Evolutionary conservation across 1,140 invertebrate species (phyloP).

Genomic region (Homarus americanus): DNA sequence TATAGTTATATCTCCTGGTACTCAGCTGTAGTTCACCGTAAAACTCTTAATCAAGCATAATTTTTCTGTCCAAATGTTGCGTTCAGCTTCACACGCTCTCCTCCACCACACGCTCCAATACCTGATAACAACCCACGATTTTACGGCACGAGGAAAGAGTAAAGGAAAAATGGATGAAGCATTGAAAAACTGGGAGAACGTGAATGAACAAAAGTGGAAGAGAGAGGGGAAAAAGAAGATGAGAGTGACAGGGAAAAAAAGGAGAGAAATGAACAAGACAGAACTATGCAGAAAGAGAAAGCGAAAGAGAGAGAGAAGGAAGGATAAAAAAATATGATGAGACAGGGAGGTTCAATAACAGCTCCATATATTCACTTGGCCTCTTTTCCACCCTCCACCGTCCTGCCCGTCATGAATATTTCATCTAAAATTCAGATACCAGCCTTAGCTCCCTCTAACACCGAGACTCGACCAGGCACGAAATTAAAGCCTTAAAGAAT

Average conservation of each 20-base stretch:
- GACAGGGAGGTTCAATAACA: background rate
- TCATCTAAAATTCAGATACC: background rate
- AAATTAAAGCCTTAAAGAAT: background rate
- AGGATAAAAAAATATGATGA: background rate
- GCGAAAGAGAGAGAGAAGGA: constrained; percentile 6
- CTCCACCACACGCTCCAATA: no score
- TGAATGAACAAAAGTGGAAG: background rate
- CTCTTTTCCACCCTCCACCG: background rate
- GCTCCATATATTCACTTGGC: background rate
- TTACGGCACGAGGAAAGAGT: no score
- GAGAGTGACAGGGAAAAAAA: no score
- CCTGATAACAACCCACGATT: no score
- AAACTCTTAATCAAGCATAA: no score
- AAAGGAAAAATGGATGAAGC: background rate
- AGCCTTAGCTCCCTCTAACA: background rate
- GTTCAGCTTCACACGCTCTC: no score
- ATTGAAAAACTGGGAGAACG: background rate
- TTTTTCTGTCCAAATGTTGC: no score
- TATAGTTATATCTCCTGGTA: no score
- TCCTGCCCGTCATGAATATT: background rate
- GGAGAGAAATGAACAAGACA: background rate
- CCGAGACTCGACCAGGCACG: background rate
- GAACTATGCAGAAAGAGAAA: background rate
- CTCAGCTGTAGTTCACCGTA: no score
- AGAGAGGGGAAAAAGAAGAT: background rate